phyloP scores from a whole-genome alignment of 35 echinoderm and acorn worm species.

The Eucidaris tribuloides region DNA sequence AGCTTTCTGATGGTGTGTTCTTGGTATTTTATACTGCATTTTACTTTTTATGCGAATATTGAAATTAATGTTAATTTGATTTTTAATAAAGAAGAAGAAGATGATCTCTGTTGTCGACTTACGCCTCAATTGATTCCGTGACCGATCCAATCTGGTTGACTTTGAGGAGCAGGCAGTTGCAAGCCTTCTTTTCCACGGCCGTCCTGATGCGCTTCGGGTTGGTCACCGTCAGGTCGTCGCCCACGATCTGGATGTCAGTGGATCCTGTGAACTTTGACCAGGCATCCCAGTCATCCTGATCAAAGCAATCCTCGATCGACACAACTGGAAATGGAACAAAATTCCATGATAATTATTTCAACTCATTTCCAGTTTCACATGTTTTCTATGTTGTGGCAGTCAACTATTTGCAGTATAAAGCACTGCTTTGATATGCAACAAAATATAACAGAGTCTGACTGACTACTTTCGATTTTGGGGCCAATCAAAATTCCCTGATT shows the following conservation, averaged over 20 bases:
- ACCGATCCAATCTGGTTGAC: slow-evolving; percentile 97
- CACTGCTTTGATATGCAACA: too few relatives aligned
- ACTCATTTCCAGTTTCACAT: background rate
- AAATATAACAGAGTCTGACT: too few relatives aligned
- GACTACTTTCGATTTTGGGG: too few relatives aligned
- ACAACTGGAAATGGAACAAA: slow-evolving; percentile 54
- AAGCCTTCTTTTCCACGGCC: slow-evolving; percentile 59
- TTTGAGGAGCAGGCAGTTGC: slow-evolving; percentile 93
- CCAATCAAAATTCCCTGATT: too few relatives aligned
- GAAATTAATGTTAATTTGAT: too few relatives aligned
- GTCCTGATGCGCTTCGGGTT: slow-evolving; percentile 89
- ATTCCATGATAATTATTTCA: background rate
- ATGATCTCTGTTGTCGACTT: too few relatives aligned
- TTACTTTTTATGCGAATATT: too few relatives aligned
- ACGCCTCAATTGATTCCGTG: slow-evolving; percentile 97
- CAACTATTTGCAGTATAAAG: too few relatives aligned
- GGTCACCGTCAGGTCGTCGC: slow-evolving; percentile 92
- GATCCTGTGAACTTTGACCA: slow-evolving; percentile 63
- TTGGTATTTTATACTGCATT: too few relatives aligned
- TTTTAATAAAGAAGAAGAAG: too few relatives aligned
- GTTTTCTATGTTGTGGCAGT: too few relatives aligned
- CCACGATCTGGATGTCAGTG: slow-evolving; percentile 77
- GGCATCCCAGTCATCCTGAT: slow-evolving; percentile 92
- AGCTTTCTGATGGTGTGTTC: too few relatives aligned
- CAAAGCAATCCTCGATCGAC: slow-evolving; percentile 95